A percentile compares a stretch with the other conserved stretches of the same genome.
phyloP scores from a whole-genome alignment of 2,888 invertebrate genomes.

The Scaptomyza flava region DNA sequence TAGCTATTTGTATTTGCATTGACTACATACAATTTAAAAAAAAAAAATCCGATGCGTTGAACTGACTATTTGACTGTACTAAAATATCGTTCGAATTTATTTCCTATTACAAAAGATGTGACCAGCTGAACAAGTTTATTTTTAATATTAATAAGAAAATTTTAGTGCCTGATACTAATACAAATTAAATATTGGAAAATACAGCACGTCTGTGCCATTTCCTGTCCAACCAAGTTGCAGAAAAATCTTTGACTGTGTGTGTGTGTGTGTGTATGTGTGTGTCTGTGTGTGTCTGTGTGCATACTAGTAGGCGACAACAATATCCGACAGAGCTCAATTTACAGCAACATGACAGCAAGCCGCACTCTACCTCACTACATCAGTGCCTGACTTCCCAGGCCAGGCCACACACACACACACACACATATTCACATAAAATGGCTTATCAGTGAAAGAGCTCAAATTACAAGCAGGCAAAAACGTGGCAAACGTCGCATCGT shows the following conservation, averaged over 20 bases:
- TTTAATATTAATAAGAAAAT: neutral
- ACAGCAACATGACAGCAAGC: constrained; percentile 43
- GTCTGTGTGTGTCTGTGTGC: constrained; percentile 8
- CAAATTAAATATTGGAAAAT: constrained; percentile 53
- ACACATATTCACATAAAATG: constrained; percentile 61
- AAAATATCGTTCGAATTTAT: too few species aligned
- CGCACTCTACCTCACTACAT: neutral
- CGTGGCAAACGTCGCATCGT: constrained; percentile 48
- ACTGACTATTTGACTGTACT: too few species aligned
- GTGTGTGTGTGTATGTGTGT: constrained; percentile 8
- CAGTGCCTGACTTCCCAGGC: constrained; percentile 1
- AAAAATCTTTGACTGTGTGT: constrained; percentile 15
- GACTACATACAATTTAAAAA: too few species aligned
- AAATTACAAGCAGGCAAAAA: constrained; percentile 60
- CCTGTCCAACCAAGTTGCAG: constrained; percentile 20
- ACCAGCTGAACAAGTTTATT: neutral
- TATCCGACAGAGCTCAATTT: constrained; percentile 70
- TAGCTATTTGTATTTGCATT: too few species aligned
- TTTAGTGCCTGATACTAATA: constrained; percentile 2
- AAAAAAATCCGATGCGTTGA: too few species aligned
- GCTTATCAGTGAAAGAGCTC: constrained; percentile 71
- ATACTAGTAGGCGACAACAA: constrained; percentile 47
- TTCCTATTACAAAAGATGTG: too few species aligned
- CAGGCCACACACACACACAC: constrained; percentile 25
- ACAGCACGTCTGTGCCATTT: constrained; percentile 17